Evolutionary conservation across 2,888 invertebrate species (phyloP), one percentile per base, ranked within the genome.

Genomic region (Cacoxenus indagator): DNA sequence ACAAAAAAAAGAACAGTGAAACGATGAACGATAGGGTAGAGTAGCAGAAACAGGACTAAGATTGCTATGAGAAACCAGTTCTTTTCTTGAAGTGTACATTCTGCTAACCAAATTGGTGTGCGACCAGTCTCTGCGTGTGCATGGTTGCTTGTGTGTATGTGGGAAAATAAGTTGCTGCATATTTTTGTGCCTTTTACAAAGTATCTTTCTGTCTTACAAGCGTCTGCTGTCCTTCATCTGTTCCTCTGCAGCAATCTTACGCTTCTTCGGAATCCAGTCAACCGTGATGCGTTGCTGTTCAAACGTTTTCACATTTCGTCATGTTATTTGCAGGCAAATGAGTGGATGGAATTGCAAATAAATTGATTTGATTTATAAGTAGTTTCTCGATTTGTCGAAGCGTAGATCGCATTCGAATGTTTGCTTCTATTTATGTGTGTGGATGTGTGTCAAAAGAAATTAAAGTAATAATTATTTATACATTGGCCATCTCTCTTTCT

Each of bases 151-250:
- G 45, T 57, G 14, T 55, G 19, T 66, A 29, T 26, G 46, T 48
- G 67, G 70, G 70, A 65, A 78, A 81, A 79, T 81, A 79, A 81
- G 79, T 79, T 79, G 82, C 78, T 78, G 82, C 79, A 81, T 79
- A 79, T 79, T 81, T 81, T 76, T 75, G 78, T 73, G 70, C 61
- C 70, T 66, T 66, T 51, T 17, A 6, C 3, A 22, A 22, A 19
- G 3, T 51, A 19, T 22, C 22, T 46, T 46, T 5, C 31, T 37
- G 37, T 48, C 19, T 48, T 48, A 48, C n/a, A 48, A 6, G 6
- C 4, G 17, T 48, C 17, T 48, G 2, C 17, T n/a, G 3, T 14
- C 5, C 46, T 48, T n/a, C n/a, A 9, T 48, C 19, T 6, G 1
- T 48, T n/a, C 46, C 37, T 37, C 37, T 37, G 37, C 5, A 37